Conservation (phyloP, 2,797 vertebrate genomes). For the Poecilia picta region DNA sequence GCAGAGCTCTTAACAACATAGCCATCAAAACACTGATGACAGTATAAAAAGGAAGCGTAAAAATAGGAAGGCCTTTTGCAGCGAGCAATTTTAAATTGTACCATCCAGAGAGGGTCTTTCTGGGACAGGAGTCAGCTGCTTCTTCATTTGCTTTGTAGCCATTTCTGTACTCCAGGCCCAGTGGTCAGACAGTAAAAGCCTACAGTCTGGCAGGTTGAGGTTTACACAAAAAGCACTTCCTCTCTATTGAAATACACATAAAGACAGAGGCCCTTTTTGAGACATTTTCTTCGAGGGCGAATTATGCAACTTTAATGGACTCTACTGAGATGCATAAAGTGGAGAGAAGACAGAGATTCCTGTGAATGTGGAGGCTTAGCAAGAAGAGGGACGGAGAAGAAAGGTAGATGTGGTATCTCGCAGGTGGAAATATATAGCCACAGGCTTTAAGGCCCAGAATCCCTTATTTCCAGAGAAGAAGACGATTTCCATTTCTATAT, state of each 20-base stretch:
- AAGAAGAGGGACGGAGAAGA: slow-evolving; percentile 49
- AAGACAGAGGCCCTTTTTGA: slow-evolving; percentile 59
- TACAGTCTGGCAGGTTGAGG: slow-evolving; percentile 49
- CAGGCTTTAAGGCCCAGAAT: slow-evolving; percentile 67
- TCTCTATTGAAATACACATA: slow-evolving; percentile 63
- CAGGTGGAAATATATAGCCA: slow-evolving; percentile 60
- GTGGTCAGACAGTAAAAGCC: slow-evolving; percentile 62
- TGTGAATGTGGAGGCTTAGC: slow-evolving; percentile 68
- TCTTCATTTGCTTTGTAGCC: slow-evolving; percentile 24
- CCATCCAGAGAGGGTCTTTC: slow-evolving; percentile 22
- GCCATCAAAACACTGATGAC: neutral
- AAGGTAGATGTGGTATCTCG: slow-evolving; percentile 61
- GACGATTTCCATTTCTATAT: slow-evolving; percentile 26
- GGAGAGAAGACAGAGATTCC: slow-evolving; percentile 51
- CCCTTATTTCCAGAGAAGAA: slow-evolving; percentile 52
- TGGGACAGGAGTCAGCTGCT: slow-evolving; percentile 36
- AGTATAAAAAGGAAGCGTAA: neutral
- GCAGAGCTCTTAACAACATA: neutral
- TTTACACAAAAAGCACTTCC: slow-evolving; percentile 64
- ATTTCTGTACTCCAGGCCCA: slow-evolving; percentile 35
- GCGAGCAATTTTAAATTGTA: neutral
- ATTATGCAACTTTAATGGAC: slow-evolving; percentile 76
- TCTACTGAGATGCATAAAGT: slow-evolving; percentile 53
- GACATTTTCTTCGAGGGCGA: slow-evolving; percentile 70
- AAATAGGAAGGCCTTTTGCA: neutral